Base-by-base conservation (phyloP, 2,113 vertebrate species). In the Alouatta palliata region DNA sequence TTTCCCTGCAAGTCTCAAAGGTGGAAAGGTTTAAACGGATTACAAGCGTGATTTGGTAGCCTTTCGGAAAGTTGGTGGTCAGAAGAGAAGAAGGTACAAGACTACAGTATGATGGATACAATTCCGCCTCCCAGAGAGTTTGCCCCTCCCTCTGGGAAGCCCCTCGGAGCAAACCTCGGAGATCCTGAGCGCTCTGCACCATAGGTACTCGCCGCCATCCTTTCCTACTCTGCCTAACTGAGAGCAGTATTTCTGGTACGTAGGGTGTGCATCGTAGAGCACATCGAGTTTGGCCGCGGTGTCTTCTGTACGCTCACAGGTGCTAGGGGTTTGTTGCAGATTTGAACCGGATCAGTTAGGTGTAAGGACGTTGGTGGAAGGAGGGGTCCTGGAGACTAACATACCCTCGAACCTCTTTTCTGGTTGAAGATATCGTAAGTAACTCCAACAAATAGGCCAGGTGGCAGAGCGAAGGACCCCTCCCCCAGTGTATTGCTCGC, bases 371-470 rank as follows among this genome's bases (percentile, higher is more conserved):
- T 11, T 37, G 87, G 58, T 19, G 75, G n/a, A 52, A 70, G 23
- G 84, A 58, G 64, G 49, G 95, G n/a, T 40, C 0, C 45, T 30
- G 64, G 87, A 76, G 54, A 68, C 75, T 64, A 30, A 30, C 52
- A 27, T 20, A 21, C 52, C 37, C 88, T 52, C 52, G 73, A 82
- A 82, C 94, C 83, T 85, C 76, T 30, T 10, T 80, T 43, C 49
- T 58, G 61, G 79, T 58, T 71, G 52, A 94, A 85, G 52, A 81
- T 66, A 81, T 45, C 71, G 17, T 84, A 85, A 95, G 94, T 76
- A 96, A 97, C 84, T 97, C 97, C 93, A 40, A 45, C 92, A 97
- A 95, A 95, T 85, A 96, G 98, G 96, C 93, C 98, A 97, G 97
- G 96, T 90, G 96, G 87, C 27, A 16, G 84, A 68, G 90, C 30